Conservation (phyloP, 2,797 vertebrate species). For the Microchirus variegatus region DNA sequence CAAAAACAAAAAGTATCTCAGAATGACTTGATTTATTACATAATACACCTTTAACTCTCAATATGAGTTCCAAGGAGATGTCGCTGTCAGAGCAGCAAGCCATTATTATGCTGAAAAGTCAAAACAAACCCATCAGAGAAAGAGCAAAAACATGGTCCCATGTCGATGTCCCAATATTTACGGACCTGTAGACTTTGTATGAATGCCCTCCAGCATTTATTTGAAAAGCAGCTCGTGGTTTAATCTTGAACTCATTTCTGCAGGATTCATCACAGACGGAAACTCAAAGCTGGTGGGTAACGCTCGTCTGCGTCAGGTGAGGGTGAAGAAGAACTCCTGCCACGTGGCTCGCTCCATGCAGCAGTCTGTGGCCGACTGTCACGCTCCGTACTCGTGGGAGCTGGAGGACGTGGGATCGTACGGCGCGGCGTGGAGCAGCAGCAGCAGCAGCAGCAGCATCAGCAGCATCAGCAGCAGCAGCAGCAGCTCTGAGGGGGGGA, state of each 20-base stretch:
- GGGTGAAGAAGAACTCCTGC: slow-evolving; percentile 86
- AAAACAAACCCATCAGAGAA: too few relatives aligned
- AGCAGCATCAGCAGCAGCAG: too few relatives aligned
- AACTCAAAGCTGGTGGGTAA: slow-evolving; percentile 93
- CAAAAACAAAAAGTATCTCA: too few relatives aligned
- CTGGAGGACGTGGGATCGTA: slow-evolving; percentile 87
- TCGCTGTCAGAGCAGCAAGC: too few relatives aligned
- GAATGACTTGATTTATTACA: too few relatives aligned
- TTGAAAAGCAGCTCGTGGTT: too few relatives aligned
- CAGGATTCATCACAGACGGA: slow-evolving; percentile 96
- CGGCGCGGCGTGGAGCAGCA: slow-evolving; percentile 86
- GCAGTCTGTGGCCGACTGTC: slow-evolving; percentile 78
- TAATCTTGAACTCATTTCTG: neutral
- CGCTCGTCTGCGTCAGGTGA: slow-evolving; percentile 90
- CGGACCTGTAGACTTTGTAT: slow-evolving; percentile 3
- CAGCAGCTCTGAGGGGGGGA: slow-evolving; percentile 35
- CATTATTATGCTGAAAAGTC: too few relatives aligned
- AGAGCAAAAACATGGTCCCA: too few relatives aligned
- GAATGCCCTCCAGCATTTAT: neutral
- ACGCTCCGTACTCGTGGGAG: slow-evolving; percentile 86
- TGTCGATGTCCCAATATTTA: too few relatives aligned
- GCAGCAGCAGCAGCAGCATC: too few relatives aligned
- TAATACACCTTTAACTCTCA: too few relatives aligned
- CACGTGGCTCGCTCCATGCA: slow-evolving; percentile 74
- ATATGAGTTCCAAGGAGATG: too few relatives aligned